phyloP scores from a whole-genome alignment of 1,140 invertebrate species.

The Zophobas morio region DNA sequence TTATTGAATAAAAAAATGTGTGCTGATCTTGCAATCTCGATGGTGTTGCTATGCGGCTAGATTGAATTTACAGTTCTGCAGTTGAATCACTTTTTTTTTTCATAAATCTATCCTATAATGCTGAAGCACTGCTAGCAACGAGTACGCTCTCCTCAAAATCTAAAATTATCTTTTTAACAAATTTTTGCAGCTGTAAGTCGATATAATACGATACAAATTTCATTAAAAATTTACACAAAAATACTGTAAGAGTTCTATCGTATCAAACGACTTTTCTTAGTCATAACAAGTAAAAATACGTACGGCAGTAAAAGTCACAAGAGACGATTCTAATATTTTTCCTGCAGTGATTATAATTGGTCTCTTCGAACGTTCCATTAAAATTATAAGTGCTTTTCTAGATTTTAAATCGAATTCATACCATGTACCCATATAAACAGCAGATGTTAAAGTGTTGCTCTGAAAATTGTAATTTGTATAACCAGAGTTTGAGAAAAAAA shows the following conservation, averaged over 20 bases:
- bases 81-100: no score
- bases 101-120: background rate
- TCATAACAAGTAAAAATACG: no score
- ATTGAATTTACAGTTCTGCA: no score
- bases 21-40: no score
- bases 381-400: constrained; percentile 50
- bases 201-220: no score
- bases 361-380: constrained; percentile 56
- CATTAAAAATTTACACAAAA: no score
- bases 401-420: constrained; percentile 50
- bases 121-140: constrained; percentile 3
- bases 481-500: background rate
- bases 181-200: no score
- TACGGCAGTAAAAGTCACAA: constrained; percentile 48
- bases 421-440: constrained; percentile 49
- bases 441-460: constrained; percentile 40
- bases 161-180: background rate
- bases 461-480: constrained; percentile 27
- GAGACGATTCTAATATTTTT: constrained; percentile 47
- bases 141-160: constrained; percentile 22
- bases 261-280: background rate
- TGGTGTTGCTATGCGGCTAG: no score
- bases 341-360: constrained; percentile 49
- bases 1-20: no score
- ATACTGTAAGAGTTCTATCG: no score